Percentiles rank a stretch among this genome's conserved stretches.
phyloP scores from a whole-genome alignment of 1,140 invertebrate species.

The Drusus annulatus region DNA sequence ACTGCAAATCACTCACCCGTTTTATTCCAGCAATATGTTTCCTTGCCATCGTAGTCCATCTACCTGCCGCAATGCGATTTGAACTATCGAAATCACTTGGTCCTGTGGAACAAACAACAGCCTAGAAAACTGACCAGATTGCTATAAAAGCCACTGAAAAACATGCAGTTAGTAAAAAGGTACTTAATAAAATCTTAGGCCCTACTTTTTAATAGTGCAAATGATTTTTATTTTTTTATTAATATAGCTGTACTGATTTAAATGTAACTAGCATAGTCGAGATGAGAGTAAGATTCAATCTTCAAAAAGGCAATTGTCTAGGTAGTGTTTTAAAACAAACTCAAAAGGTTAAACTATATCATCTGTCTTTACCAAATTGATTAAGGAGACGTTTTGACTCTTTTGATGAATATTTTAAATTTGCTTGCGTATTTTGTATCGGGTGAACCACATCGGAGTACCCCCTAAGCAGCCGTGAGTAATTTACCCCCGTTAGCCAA shows the following conservation, averaged over 20 bases:
- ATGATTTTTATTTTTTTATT: background rate
- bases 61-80: conserved; percentile 7
- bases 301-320: background rate
- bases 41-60: background rate
- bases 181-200: background rate
- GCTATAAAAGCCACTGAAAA: background rate
- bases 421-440: background rate
- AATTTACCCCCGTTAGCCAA: conserved; percentile 51
- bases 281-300: background rate
- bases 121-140: background rate
- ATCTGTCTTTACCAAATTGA: no score
- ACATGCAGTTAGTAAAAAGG: background rate
- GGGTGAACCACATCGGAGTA: background rate
- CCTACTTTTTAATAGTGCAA: background rate
- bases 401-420: background rate
- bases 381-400: background rate
- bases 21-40: conserved; percentile 20
- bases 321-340: background rate
- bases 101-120: background rate
- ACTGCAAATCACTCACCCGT: conserved; percentile 9
- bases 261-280: background rate
- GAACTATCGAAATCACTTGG: background rate
- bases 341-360: background rate
- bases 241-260: background rate
- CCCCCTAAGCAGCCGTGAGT: conserved; percentile 37